phyloP scores from a whole-genome alignment of 1,140 invertebrate genomes.

The Aphidius ervi region DNA sequence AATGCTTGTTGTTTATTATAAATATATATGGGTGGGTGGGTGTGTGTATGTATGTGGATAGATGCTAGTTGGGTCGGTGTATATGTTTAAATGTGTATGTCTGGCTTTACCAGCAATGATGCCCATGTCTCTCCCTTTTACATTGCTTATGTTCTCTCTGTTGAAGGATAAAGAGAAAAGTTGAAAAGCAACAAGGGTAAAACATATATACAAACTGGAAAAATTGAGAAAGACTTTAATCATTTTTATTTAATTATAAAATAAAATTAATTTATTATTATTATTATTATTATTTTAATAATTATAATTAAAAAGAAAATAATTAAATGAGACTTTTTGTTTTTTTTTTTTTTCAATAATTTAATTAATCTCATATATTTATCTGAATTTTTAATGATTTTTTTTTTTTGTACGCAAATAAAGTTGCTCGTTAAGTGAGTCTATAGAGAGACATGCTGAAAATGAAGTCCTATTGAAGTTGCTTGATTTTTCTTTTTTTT shows the following conservation, averaged over 20 bases:
- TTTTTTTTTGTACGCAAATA: neutral
- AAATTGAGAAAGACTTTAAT: slow-evolving; percentile 22
- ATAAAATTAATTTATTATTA: slow-evolving; percentile 15
- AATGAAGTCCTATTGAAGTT: neutral
- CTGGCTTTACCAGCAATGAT: slow-evolving; percentile 35
- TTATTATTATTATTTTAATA: slow-evolving; percentile 21
- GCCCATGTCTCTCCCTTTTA: slow-evolving; percentile 20
- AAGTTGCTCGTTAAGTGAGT: too few relatives aligned
- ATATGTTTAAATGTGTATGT: slow-evolving; percentile 15
- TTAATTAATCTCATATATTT: too few relatives aligned
- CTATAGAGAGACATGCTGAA: too few relatives aligned
- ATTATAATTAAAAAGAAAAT: slow-evolving; percentile 2
- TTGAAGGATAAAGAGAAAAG: slow-evolving; percentile 15
- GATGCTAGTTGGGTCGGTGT: neutral
- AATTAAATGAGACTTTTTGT: neutral
- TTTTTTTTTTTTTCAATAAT: too few relatives aligned
- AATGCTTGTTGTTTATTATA: slow-evolving; percentile 9
- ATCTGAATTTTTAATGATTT: neutral
- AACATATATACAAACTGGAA: slow-evolving; percentile 13
- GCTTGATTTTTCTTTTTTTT: neutral
- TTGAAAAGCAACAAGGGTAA: slow-evolving; percentile 16
- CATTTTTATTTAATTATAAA: neutral
- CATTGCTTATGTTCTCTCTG: slow-evolving; percentile 2
- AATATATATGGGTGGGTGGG: neutral
- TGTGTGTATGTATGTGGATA: slow-evolving; percentile 18